phyloP scores from a whole-genome alignment of 2,113 vertebrate genomes.

The Sceloporus undulatus region DNA sequence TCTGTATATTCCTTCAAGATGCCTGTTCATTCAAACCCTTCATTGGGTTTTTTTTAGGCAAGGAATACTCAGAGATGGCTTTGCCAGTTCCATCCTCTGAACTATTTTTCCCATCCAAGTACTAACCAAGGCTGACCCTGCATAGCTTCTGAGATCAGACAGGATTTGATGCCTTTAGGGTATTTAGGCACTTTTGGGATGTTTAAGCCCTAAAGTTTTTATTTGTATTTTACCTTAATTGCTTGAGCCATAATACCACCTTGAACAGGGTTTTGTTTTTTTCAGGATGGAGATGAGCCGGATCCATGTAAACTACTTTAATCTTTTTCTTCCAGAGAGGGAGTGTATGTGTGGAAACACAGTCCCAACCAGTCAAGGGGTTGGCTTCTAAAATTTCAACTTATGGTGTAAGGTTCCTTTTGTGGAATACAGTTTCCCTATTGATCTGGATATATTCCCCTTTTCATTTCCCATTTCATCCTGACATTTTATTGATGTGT shows the following conservation, averaged over 20 bases:
- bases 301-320: not conserved
- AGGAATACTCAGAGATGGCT: no score
- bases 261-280: no score
- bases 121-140: no score
- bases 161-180: no score
- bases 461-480: not conserved
- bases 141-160: no score
- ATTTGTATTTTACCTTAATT: not conserved
- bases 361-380: not conserved
- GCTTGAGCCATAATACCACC: not conserved
- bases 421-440: not conserved
- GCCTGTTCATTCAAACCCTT: no score
- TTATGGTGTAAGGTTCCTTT: not conserved
- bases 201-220: not conserved
- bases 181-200: no score
- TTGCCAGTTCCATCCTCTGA: no score
- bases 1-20: no score
- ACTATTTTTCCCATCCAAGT: no score
- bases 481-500: constrained; percentile 22
- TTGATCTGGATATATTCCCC: not conserved
- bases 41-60: no score
- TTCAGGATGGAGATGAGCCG: not conserved
- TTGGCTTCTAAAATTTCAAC: not conserved
- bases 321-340: not conserved
- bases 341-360: no score